Evolutionary conservation across 2,113 vertebrate genomes (phyloP), one percentile per base, ranked within the genome.

Genomic region (Phaethon lepturus): DNA sequence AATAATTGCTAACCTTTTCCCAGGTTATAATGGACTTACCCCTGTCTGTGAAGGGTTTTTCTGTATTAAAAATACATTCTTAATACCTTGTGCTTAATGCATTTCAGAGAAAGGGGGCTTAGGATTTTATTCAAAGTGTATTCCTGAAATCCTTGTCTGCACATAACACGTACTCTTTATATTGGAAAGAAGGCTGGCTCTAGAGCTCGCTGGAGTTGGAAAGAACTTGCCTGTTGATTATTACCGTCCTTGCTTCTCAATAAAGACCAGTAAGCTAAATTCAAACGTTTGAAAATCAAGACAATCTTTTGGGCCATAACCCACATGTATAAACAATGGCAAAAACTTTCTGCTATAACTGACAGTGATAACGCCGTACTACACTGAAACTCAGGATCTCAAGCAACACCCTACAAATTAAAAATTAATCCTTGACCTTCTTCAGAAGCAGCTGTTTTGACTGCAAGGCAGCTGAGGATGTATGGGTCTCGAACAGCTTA

Each of bases 111-210:
- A 91, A 89, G 22, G 3, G 4, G 10, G 17, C 10, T 95, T 93
- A 83, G n/a, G 10, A 49, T 74, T 88, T 93, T 84, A 75, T 89
- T 94, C 59, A 52, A 89, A 87, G 38, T 10, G 7, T 75, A 71
- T 87, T 92, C 68, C 67, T 71, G 22, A 91, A 94, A 95, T 87
- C 47, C 56, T 84, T 94, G 28, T 82, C 77, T 88, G 71, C 25
- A 83, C n/a, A 71, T n/a, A 73, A 66, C 4, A 5, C n/a, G 12
- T 17, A 19, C 16, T 56, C 29, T 66, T 67, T 26, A 44, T 60
- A 52, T n/a, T 52, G 26, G 22, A 75, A 94, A 78, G 26, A 64
- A 83, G 38, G 11, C 19, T 86, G 35, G 20, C n/a, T 90, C 18
- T 63, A 78, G 84, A 50, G 66, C 52, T 84, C 60, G 52, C 23